Base-by-base conservation (phyloP, 2,797 vertebrate species). In the Sebastolobus alascanus region DNA sequence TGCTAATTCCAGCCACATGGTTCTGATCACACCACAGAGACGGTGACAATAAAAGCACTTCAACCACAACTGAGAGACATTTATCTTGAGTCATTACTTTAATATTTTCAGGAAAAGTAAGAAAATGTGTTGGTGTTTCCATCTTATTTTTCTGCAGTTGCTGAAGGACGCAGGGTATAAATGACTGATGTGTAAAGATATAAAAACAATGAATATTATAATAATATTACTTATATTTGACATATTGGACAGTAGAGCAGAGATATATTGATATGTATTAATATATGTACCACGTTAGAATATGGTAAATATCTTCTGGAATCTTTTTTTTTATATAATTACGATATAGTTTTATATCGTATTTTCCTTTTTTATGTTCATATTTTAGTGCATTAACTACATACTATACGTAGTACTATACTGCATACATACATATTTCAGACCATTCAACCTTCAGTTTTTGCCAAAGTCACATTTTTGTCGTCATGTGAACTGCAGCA, bases 1-100 rank as follows among this genome's bases (percentile, higher is more conserved):
- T 77, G 73, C 86, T 89, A 87, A 90, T 90, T 93, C 84, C 76
- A 68, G 0, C 25, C 43, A 64, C 6, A 33, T 2, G 22, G 64
- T 68, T 43, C 22, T 25, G 25, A 9, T 64, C 56, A 66, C 5
- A 4, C 33, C 38, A 70, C 50, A 16, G 25, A 78, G 68, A 61
- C 16, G 50, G 38, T 1, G 37, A 25, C 70, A 10, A n/a, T 33
- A 5, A 22, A 25, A 14, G 22, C 13, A 5, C 11, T 58, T 5
- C 16, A 4, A 61, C 12, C 40, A 50, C 56, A n/a, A 27, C 27
- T 33, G 11, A 35, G 1, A 4, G 12, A 55, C 20, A 11, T 61
- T 60, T 35, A 18, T n/a, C 18, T 76, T 11, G 7, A 8, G 14
- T 11, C 2, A 46, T 31, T 40, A 2, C 27, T 37, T 68, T 6